These are phyloP conservation scores for Glossophaga mutica DNA, from an alignment of 2,797 vertebrate species.

Conservation along the genomic window DNA sequence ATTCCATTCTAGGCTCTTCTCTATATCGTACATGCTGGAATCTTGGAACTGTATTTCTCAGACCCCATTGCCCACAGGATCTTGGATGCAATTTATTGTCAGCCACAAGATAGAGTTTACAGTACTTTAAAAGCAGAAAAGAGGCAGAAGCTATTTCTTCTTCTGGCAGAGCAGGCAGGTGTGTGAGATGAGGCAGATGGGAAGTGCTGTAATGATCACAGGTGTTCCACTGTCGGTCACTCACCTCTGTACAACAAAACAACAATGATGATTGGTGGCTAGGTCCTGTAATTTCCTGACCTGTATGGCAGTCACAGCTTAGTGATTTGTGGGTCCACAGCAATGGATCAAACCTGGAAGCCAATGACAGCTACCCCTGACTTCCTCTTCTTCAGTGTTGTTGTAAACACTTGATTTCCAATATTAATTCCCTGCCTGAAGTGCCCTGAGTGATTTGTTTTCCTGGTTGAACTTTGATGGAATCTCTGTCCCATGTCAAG, in stretches of 20 bases:
- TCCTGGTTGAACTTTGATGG: not conserved
- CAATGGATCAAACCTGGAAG: not conserved
- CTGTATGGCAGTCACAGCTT: not conserved
- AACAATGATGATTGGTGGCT: not conserved
- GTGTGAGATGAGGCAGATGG: not conserved
- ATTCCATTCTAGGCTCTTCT: not conserved
- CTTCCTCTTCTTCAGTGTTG: not conserved
- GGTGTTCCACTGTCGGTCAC: not conserved
- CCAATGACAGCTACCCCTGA: not conserved
- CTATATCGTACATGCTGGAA: not conserved
- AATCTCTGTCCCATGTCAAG: not conserved
- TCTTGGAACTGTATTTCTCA: not conserved
- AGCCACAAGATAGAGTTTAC: not conserved
- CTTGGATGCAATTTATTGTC: not conserved
- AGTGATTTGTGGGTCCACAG: not conserved
- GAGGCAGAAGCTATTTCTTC: not conserved
- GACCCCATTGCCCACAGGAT: not conserved
- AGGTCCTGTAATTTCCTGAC: not conserved
- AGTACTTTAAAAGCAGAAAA: not conserved
- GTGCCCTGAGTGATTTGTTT: not conserved
- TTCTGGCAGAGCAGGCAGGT: not conserved
- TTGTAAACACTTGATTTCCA: not conserved
- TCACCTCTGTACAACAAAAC: not conserved
- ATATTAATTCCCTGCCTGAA: not conserved
- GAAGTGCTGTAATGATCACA: not conserved